Base-by-base conservation (phyloP, 2,888 invertebrate species). In the Sussaba pulchella region DNA sequence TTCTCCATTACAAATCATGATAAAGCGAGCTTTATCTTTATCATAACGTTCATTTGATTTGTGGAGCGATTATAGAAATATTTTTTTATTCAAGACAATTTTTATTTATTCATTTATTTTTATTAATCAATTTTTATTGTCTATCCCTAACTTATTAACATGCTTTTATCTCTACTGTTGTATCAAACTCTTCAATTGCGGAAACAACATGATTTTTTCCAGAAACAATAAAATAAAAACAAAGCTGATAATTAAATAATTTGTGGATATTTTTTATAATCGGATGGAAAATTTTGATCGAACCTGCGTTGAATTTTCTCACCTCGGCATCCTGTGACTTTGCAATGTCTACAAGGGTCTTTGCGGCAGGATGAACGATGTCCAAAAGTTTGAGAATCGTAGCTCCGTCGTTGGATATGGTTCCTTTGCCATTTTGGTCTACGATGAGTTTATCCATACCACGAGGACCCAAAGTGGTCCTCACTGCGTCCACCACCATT, bases 371-470 rank as follows among this genome's bases (percentile, higher is more conserved):
- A 93, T 99, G 99, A 21, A 99, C 96, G 88, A 99, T 97, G 89
- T 99, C 99, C 87, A 99, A 91, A n/a, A 99, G 94, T 93, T 99
- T 99, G 95, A 99, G 95, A 82, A 99, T 99, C 0, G 99, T 99
- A 5, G 99, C 99, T 12, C 99, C 99, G 93, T 99, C 99, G 91
- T 99, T 99, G 1, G 99, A 99, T 86, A 99, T 99, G 1, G 99
- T 99, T 0, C 99, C 97, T 91, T 97, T 98, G 76, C 98, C 98
- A 84, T 94, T 94, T 82, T 94, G 94, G 90, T 98, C 97, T 0
- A 99, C 99, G 80, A 99, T 98, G 67, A 99, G 94, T 92, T 99
- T 99, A 93, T 99, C 99, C 99, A 99, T 98, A 83, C 99, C 99
- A 31, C 99, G 95, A 5, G 99, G 99, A 54, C 99, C 99, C 50